Conservation (phyloP, 2,113 vertebrate species). For the Pyxicephalus adspersus region DNA sequence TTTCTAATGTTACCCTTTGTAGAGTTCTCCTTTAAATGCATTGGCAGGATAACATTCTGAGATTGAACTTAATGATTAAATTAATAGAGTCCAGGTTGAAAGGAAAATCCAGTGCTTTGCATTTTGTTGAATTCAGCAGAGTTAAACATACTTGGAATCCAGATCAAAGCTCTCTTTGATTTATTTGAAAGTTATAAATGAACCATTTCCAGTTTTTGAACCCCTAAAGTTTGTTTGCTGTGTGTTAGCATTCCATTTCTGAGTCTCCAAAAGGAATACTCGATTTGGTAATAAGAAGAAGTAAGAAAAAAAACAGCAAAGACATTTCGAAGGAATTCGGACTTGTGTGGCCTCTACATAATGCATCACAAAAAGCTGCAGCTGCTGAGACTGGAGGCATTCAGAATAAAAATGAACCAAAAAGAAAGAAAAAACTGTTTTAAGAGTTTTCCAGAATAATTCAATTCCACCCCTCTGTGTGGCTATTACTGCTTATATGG, state of each 20-base stretch:
- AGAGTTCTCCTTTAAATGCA: conserved; percentile 60
- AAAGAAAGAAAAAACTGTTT: not conserved
- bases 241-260: conserved; percentile 65
- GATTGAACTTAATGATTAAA: conserved; percentile 64
- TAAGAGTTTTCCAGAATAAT: too few species aligned
- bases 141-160: conserved; percentile 71
- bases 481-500: too few species aligned
- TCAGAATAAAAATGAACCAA: not conserved
- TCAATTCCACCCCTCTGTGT: too few species aligned
- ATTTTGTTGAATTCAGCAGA: conserved; percentile 70
- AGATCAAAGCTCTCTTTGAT: conserved; percentile 77
- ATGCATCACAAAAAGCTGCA: not conserved
- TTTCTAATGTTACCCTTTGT: too few species aligned
- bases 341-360: conserved; percentile 63
- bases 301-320: conserved; percentile 84
- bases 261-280: conserved; percentile 70
- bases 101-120: conserved; percentile 61
- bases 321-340: conserved; percentile 81
- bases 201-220: conserved; percentile 76
- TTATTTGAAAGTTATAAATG: conserved; percentile 81
- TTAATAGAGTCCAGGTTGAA: conserved; percentile 70
- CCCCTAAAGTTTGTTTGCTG: conserved; percentile 73
- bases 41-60: conserved; percentile 60
- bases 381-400: not conserved
- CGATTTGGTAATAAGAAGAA: conserved; percentile 73